Conservation (phyloP, 2,113 vertebrate genomes). For the Craseonycteris thonglongyai region DNA sequence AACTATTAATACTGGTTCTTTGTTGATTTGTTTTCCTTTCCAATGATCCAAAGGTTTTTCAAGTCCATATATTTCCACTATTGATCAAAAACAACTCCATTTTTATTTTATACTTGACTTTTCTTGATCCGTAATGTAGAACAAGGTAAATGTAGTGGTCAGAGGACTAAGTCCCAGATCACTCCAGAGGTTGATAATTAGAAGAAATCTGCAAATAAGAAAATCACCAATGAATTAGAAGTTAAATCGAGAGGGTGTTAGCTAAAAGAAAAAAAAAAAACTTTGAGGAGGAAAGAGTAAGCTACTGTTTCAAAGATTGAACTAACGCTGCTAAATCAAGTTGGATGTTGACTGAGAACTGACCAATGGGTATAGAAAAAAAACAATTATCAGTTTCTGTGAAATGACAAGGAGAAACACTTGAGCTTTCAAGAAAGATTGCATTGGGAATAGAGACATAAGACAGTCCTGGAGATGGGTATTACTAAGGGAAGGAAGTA, state of each 20-base stretch:
- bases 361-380: background rate
- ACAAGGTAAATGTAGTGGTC: background rate
- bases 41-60: background rate
- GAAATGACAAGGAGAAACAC: background rate
- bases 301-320: background rate
- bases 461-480: accelerated
- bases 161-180: background rate
- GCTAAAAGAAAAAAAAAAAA: background rate
- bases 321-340: background rate
- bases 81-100: background rate
- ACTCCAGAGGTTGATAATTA: background rate
- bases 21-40: background rate
- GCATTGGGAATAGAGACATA: background rate
- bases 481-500: background rate
- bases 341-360: background rate
- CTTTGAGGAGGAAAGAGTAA: background rate
- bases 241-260: background rate
- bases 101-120: background rate
- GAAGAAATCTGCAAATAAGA: background rate
- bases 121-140: background rate
- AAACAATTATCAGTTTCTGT: background rate
- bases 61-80: background rate
- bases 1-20: background rate
- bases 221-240: background rate
- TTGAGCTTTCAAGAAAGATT: background rate